These are phyloP conservation scores for Arenicola marina DNA, from an alignment of 2,888 invertebrate species.

Conservation along the genomic window DNA sequence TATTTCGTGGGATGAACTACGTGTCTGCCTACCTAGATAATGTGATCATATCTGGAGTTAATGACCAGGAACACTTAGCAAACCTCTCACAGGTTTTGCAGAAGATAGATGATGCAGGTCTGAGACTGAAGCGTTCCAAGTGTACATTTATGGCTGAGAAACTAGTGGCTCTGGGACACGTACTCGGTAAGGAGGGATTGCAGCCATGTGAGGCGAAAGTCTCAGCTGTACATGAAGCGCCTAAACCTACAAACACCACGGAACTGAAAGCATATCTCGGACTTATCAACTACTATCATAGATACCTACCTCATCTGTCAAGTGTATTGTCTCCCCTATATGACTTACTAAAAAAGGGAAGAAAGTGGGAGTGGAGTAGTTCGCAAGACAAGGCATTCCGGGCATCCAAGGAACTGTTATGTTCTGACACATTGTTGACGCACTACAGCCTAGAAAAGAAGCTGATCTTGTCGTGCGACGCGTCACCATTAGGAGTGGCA, in stretches of 20 bases:
- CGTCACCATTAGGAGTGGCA: conserved; percentile 51
- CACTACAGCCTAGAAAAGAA: not conserved
- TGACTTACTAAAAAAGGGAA: not conserved
- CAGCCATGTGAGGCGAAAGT: not conserved
- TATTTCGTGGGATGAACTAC: not conserved
- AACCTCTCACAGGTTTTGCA: not conserved
- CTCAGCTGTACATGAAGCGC: not conserved
- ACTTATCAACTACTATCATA: conserved; percentile 3
- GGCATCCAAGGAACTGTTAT: not conserved
- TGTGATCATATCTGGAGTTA: not conserved
- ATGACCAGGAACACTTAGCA: not conserved
- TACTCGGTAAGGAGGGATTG: not conserved
- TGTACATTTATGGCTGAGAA: not conserved
- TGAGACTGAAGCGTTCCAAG: not conserved
- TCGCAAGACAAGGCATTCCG: not conserved
- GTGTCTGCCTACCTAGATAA: conserved; percentile 1
- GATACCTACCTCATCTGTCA: not conserved
- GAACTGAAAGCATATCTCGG: conserved; percentile 1
- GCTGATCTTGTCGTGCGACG: conserved; percentile 57
- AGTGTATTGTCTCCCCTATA: not conserved
- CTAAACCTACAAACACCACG: conserved; percentile 2
- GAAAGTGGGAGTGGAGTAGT: not conserved
- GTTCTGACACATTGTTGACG: not conserved
- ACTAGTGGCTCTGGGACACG: conserved; percentile 2
- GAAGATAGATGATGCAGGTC: not conserved